phyloP scores from a whole-genome alignment of 2,888 invertebrate species.

The Himalopsyche kuldschensis region DNA sequence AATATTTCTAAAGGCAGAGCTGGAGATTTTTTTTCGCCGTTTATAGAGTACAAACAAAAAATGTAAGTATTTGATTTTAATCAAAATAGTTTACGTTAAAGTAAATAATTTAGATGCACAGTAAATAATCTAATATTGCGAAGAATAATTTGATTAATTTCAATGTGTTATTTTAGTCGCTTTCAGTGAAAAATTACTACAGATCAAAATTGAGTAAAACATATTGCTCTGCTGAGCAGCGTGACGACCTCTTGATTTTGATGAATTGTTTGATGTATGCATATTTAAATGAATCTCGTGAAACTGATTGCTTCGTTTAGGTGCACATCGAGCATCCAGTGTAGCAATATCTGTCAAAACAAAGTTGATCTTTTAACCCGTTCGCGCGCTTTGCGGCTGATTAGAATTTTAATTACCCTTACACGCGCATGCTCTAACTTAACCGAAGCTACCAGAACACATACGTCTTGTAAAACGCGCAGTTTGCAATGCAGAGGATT shows the following conservation, averaged over 20 bases:
- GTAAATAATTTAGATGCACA: no score
- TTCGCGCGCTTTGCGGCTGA: conserved; percentile 16
- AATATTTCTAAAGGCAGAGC: no score
- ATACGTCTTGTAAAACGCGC: background rate
- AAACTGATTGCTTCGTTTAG: background rate
- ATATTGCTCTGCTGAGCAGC: background rate
- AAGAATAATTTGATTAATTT: background rate
- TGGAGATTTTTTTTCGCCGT: no score
- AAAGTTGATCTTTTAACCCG: conserved; percentile 27
- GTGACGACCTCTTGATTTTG: background rate
- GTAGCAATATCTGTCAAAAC: conserved; percentile 24
- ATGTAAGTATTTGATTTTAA: no score
- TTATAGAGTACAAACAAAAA: no score
- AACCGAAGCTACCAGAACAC: background rate
- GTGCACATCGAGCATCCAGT: background rate
- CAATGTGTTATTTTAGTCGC: background rate
- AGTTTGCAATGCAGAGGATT: background rate
- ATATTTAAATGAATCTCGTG: background rate
- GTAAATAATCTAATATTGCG: no score
- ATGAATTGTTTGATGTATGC: background rate
- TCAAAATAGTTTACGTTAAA: no score
- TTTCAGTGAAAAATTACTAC: background rate
- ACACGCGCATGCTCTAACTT: background rate
- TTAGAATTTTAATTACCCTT: conserved; percentile 30
- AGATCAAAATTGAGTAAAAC: background rate